Conservation (phyloP, 2,888 invertebrate genomes). For the Nymphalis urticae region DNA sequence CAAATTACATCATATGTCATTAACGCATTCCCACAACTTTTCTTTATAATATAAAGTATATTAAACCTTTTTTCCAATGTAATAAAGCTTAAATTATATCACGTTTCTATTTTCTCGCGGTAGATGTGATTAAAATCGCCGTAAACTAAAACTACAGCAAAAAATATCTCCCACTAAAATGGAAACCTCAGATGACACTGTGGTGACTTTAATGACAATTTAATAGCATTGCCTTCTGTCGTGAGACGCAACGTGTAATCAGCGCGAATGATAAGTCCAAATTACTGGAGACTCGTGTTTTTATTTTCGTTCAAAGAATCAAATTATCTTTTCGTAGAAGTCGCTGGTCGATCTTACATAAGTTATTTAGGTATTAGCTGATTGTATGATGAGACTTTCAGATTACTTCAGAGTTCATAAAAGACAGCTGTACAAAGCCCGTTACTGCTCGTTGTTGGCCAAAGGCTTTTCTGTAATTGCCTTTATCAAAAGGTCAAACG, state of each 20-base stretch:
- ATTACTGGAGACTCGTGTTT: slow-evolving; percentile 60
- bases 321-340: slow-evolving; percentile 63
- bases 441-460: slow-evolving; percentile 39
- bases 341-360: slow-evolving; percentile 45
- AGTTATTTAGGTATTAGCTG: slow-evolving; percentile 45
- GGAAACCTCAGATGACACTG: slow-evolving; percentile 75
- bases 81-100: slow-evolving; percentile 50
- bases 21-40: slow-evolving; percentile 64
- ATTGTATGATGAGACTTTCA: slow-evolving; percentile 32
- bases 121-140: slow-evolving; percentile 45
- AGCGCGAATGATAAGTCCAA: slow-evolving; percentile 71
- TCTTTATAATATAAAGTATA: slow-evolving; percentile 39
- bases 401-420: slow-evolving; percentile 34
- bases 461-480: slow-evolving; percentile 43
- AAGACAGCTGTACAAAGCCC: slow-evolving; percentile 38
- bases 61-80: slow-evolving; percentile 43
- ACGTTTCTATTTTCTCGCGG: slow-evolving; percentile 13
- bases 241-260: slow-evolving; percentile 71
- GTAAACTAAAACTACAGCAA: slow-evolving; percentile 76
- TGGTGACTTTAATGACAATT: slow-evolving; percentile 79
- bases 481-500: slow-evolving; percentile 45
- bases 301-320: slow-evolving; percentile 53
- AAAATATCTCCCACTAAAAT: slow-evolving; percentile 73
- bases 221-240: slow-evolving; percentile 78
- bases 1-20: slow-evolving; percentile 77